phyloP scores from a whole-genome alignment of 2,797 vertebrate species.

The Enteromius anoplus region DNA sequence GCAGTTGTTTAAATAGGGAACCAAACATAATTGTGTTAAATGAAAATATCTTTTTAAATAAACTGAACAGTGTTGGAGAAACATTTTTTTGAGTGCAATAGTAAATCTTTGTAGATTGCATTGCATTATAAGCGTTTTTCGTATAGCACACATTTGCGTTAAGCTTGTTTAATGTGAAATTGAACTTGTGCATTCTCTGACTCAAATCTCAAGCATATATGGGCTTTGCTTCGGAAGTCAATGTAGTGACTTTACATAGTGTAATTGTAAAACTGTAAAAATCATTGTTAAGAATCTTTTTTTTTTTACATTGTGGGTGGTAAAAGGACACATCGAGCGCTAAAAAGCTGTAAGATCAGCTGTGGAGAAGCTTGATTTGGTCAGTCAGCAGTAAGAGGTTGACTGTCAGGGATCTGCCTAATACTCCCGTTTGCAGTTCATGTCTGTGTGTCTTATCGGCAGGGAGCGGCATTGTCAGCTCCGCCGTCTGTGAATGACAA shows the following conservation, averaged over 20 bases:
- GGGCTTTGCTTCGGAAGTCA: background rate
- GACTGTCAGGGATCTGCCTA: constrained; percentile 39
- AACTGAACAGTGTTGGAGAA: no score
- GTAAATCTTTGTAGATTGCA: background rate
- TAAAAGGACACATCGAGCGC: background rate
- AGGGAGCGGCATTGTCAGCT: constrained; percentile 28
- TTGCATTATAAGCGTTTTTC: background rate
- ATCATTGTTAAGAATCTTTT: no score
- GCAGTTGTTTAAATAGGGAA: no score
- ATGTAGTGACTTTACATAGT: background rate
- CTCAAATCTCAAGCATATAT: background rate
- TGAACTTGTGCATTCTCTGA: background rate
- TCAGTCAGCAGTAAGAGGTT: constrained; percentile 3
- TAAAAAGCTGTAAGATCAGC: background rate
- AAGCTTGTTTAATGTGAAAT: background rate
- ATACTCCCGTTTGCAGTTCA: constrained; percentile 30
- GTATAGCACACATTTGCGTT: background rate
- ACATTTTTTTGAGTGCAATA: no score
- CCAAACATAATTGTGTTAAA: no score
- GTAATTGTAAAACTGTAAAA: background rate
- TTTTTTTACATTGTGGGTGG: background rate
- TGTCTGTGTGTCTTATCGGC: background rate
- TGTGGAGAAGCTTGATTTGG: background rate
- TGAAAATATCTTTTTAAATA: no score
- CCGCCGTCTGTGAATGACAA: constrained; percentile 33